Base-by-base conservation (phyloP, 2,113 vertebrate species). In the Calypte anna region DNA sequence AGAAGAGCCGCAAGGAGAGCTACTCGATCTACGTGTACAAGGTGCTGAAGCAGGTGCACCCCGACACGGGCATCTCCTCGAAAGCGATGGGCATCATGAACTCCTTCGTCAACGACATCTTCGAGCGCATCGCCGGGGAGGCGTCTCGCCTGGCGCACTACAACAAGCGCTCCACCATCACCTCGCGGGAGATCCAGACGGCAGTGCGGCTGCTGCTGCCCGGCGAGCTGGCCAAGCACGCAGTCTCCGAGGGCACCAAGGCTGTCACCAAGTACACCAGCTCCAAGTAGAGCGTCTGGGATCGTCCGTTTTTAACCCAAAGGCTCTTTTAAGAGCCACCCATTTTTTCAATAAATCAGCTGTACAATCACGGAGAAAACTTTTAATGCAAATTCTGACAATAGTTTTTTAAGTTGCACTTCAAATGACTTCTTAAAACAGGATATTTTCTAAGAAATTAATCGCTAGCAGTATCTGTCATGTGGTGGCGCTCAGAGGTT, bases 171-270 rank as follows among this genome's bases (percentile, higher is more conserved):
- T 98, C 97, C 7, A 99, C 98, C 85, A 91, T 94, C 70, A 91
- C 90, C 1, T 98, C 98, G 19, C 96, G 98, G 90, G 98, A 99
- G 98, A 99, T 98, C 95, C 98, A 99, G 98, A 98, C 98, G 38
- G 98, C 98, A 2, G 98, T 98, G 78, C 97, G 57, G 38, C 61
- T 63, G 10, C 62, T 64, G 38, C 62, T 64, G 62, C 63, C 63
- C 6, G 59, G 75, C 12, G 79, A 59, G 79, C 79, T 38, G 64
- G 79, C 79, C 79, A 82, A 69, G 77, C 90, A 98, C 62, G 98
- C 98, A 1, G 98, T 98, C 36, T 98, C 98, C 1, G 98, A 99
- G 94, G 98, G 98, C 61, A 99, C 98, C 55, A 99, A 98, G 97
- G 98, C 98, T 0, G 98, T 98, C 66, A 98, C 98, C 78, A 98